Evolutionary conservation across 2,797 vertebrate genomes (phyloP).

Genomic region (Sebastes cheni): DNA sequence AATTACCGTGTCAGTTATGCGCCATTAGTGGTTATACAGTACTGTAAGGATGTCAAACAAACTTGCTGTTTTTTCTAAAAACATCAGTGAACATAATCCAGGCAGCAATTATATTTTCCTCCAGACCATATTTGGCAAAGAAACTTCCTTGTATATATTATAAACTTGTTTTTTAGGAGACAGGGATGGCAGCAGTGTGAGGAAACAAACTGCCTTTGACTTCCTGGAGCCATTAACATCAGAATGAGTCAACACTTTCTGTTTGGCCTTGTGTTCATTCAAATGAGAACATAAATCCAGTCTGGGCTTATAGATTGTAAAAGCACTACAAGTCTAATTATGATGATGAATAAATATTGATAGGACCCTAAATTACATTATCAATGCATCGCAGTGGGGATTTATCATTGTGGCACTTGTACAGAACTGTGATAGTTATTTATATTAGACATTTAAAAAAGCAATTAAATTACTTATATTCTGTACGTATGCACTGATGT

Average conservation of each 20-base stretch:
- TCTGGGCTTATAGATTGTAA: not conserved
- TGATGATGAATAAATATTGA: conserved; percentile 36
- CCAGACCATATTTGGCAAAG: not conserved
- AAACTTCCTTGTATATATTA: not conserved
- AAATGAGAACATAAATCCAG: conserved; percentile 9
- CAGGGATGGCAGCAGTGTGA: not conserved
- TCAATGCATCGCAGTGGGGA: conserved; percentile 3
- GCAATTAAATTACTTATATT: not conserved
- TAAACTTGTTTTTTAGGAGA: not conserved
- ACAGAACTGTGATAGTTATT: conserved; percentile 29
- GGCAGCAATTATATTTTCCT: not conserved
- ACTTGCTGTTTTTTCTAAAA: not conserved
- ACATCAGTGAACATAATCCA: too few species aligned
- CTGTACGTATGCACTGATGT: not conserved
- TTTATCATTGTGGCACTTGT: not conserved
- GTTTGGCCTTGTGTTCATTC: conserved; percentile 11
- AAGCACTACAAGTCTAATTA: conserved; percentile 13
- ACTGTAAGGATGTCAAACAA: too few species aligned
- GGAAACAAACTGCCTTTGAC: not conserved
- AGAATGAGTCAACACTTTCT: conserved; percentile 12
- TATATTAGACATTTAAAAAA: conserved; percentile 16
- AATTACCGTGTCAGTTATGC: accelerated
- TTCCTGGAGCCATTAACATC: not conserved
- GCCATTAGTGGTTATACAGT: accelerated
- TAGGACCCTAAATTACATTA: conserved; percentile 34